A percentile compares a stretch with the other conserved stretches of the same genome.
Evolutionary conservation across 1,140 invertebrate species (phyloP).

Genomic region (Drosophila parvula): DNA sequence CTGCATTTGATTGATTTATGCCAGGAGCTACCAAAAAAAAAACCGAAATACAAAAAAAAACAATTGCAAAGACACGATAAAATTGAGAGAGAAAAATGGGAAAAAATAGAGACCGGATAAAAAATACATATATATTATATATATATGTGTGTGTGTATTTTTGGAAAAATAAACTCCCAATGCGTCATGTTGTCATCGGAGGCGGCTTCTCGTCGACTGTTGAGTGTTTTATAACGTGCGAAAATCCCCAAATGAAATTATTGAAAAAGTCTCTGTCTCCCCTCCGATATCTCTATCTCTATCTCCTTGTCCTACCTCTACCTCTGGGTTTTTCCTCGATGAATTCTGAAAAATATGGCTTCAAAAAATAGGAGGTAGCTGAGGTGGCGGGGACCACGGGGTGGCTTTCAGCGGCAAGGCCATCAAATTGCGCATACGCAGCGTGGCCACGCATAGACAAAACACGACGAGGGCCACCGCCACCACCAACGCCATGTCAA

Average conservation of each 20-base stretch:
- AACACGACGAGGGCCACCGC: conserved; percentile 9
- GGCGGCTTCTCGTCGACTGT: conserved; percentile 49
- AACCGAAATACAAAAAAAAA: conserved; percentile 2
- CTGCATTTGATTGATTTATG: conserved; percentile 80
- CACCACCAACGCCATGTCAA: conserved; percentile 62
- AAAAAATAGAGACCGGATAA: conserved; percentile 14
- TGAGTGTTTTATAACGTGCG: conserved; percentile 79
- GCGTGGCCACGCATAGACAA: conserved; percentile 66
- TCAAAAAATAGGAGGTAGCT: background rate
- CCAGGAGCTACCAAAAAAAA: conserved; percentile 34
- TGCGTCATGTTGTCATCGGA: conserved; percentile 66
- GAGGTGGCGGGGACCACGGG: background rate
- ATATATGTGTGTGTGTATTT: conserved; percentile 25
- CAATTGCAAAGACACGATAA: conserved; percentile 7
- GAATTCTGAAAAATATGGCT: conserved; percentile 39
- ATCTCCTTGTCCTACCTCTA: too few species aligned
- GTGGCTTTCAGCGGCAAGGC: conserved; percentile 25
- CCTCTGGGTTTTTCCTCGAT: conserved; percentile 15
- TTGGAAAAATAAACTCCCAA: conserved; percentile 68
- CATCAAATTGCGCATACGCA: conserved; percentile 75
- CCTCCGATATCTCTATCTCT: background rate
- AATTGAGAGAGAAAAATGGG: conserved; percentile 35
- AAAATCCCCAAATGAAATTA: conserved; percentile 73
- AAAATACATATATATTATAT: background rate
- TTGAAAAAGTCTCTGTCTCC: conserved; percentile 41